Percentiles rank a stretch among this genome's conserved stretches.
phyloP scores from a whole-genome alignment of 2,888 invertebrate genomes.

The Mayetiola destructor region DNA sequence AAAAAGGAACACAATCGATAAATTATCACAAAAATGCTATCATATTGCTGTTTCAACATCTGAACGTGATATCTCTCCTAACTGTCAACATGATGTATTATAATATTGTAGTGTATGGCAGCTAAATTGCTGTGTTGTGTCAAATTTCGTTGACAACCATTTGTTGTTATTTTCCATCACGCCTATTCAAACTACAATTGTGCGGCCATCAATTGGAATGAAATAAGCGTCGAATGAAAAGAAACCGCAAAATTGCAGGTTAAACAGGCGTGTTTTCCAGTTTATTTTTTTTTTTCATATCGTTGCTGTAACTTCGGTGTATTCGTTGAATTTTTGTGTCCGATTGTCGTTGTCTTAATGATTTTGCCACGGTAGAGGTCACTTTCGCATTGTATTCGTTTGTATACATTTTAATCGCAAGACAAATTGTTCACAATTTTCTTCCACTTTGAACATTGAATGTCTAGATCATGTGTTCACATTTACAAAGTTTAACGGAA shows the following conservation, averaged over 20 bases:
- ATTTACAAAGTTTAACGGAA: not conserved
- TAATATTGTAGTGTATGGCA: too few relatives aligned
- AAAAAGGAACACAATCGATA: slow-evolving; percentile 4
- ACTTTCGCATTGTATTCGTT: too few relatives aligned
- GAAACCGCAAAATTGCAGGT: not conserved
- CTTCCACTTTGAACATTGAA: too few relatives aligned
- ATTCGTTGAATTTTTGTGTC: not conserved
- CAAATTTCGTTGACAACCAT: slow-evolving; percentile 4
- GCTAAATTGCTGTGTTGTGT: slow-evolving; percentile 7
- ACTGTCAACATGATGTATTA: not conserved
- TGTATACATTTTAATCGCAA: too few relatives aligned
- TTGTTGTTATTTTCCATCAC: not conserved
- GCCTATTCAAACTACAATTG: not conserved
- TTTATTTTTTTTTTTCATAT: not conserved
- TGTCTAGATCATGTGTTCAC: not conserved
- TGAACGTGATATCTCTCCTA: slow-evolving; percentile 5
- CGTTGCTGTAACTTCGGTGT: not conserved
- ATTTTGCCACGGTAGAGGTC: too few relatives aligned
- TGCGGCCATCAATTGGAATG: not conserved
- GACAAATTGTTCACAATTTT: too few relatives aligned
- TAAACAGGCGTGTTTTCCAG: not conserved
- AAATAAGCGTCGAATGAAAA: not conserved
- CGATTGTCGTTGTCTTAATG: not conserved
- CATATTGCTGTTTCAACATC: slow-evolving; percentile 7
- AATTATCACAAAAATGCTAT: slow-evolving; percentile 10